A percentile compares a stretch with the other conserved stretches of the same genome.
These are phyloP conservation scores for Planococcus citri DNA, from an alignment of 1,140 invertebrate species.

Conservation along the genomic window DNA sequence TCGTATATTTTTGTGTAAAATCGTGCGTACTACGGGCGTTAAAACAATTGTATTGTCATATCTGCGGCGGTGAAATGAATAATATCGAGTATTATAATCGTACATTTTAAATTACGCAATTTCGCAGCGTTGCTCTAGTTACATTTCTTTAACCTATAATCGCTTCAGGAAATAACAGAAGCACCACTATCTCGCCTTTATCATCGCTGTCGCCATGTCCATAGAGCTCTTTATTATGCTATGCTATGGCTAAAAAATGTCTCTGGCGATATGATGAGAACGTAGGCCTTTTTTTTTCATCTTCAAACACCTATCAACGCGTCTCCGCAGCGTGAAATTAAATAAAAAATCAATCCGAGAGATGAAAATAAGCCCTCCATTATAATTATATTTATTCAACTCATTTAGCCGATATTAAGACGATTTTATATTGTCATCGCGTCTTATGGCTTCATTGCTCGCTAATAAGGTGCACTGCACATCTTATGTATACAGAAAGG, in stretches of 20 bases:
- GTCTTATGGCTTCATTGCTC: not conserved
- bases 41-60: constrained; percentile 8
- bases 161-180: not conserved
- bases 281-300: no score
- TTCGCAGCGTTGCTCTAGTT: not conserved
- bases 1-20: not conserved
- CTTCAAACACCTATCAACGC: no score
- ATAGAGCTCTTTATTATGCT: no score
- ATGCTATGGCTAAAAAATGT: no score
- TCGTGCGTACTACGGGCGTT: not conserved
- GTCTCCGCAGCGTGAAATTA: no score
- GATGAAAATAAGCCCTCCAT: no score
- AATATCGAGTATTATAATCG: not conserved
- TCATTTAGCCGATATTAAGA: not conserved
- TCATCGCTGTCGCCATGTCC: no score
- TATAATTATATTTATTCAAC: not conserved
- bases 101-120: not conserved
- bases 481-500: no score
- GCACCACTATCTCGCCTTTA: no score
- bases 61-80: not conserved
- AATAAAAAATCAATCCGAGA: no score
- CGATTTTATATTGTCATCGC: not conserved
- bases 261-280: no score
- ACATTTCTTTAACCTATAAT: constrained; percentile 4
- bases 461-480: not conserved